Percentiles rank a stretch among this genome's conserved stretches.
These are phyloP conservation scores for Bombus superbus DNA, from an alignment of 1,140 invertebrate species.

Conservation along the genomic window DNA sequence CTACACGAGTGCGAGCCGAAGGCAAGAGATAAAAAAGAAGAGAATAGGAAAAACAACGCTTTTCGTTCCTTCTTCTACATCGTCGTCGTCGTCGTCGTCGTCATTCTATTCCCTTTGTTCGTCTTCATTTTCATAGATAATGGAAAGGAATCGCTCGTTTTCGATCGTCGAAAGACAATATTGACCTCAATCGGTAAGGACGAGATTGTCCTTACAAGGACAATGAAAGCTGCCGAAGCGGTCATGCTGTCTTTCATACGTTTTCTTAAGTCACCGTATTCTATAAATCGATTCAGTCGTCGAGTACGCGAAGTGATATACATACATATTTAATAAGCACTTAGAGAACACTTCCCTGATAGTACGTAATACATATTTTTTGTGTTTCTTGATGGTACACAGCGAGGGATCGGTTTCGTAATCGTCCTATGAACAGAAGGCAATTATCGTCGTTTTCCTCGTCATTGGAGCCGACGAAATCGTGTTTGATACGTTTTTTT, in stretches of 20 bases:
- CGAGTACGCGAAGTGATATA: constrained; percentile 10
- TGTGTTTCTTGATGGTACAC: background rate
- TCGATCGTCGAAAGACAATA: background rate
- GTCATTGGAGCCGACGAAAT: background rate
- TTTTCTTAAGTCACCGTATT: constrained; percentile 20
- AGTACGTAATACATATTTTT: background rate
- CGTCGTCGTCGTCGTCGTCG: background rate
- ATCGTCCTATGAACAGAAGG: constrained; percentile 7
- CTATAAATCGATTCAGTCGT: constrained; percentile 19
- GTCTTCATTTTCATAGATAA: background rate
- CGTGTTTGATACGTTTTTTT: constrained; percentile 4
- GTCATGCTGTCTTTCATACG: background rate
- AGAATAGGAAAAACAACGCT: constrained; percentile 15
- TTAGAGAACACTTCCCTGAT: constrained; percentile 13
- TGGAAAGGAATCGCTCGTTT: constrained; percentile 5
- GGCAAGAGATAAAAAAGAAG: background rate
- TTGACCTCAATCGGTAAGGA: background rate
- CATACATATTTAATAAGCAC: background rate
- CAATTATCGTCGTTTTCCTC: background rate
- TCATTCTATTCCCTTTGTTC: background rate
- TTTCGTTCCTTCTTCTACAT: background rate
- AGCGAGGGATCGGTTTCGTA: background rate
- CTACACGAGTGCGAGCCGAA: constrained; percentile 8
- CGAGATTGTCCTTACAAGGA: background rate
- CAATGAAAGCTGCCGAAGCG: background rate